Conservation (phyloP, 2,797 vertebrate species). For the Myotis pilosus region DNA sequence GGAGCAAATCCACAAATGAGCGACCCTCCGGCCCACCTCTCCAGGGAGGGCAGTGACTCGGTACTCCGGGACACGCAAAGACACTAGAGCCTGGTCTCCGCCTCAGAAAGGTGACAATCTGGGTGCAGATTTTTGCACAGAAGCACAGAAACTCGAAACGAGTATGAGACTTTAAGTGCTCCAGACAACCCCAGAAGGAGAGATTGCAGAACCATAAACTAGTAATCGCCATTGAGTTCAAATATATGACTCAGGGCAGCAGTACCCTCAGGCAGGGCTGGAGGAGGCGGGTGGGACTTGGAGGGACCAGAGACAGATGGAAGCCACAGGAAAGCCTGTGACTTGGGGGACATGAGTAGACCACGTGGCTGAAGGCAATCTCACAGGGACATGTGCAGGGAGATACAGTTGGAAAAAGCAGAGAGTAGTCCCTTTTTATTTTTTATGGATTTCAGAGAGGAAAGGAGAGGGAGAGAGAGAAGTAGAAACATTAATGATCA, state of each 20-base stretch:
- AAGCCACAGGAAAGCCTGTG: not conserved
- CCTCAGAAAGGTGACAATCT: not conserved
- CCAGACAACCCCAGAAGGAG: not conserved
- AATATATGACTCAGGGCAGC: not conserved
- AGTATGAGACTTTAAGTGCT: not conserved
- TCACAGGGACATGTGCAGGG: not conserved
- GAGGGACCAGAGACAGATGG: not conserved
- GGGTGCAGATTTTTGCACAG: not conserved
- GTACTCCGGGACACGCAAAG: not conserved
- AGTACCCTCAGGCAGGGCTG: not conserved
- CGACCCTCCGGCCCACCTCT: too few relatives aligned
- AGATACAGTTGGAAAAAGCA: not conserved
- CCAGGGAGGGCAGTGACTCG: not conserved
- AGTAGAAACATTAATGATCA: too few relatives aligned
- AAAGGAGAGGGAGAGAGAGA: too few relatives aligned
- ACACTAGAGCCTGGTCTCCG: not conserved
- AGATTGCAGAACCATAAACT: too few relatives aligned
- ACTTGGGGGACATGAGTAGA: not conserved
- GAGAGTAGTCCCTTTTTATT: not conserved
- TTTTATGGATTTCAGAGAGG: too few relatives aligned
- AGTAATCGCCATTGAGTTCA: not conserved
- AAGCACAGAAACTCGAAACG: not conserved
- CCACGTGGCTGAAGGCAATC: not conserved
- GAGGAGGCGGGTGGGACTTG: accelerated
- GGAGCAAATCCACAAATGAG: accelerated